Percentiles rank a stretch among this genome's conserved stretches.
Evolutionary conservation across 2,888 invertebrate genomes (phyloP).

Genomic region (Prosopocoilus inquinatus): DNA sequence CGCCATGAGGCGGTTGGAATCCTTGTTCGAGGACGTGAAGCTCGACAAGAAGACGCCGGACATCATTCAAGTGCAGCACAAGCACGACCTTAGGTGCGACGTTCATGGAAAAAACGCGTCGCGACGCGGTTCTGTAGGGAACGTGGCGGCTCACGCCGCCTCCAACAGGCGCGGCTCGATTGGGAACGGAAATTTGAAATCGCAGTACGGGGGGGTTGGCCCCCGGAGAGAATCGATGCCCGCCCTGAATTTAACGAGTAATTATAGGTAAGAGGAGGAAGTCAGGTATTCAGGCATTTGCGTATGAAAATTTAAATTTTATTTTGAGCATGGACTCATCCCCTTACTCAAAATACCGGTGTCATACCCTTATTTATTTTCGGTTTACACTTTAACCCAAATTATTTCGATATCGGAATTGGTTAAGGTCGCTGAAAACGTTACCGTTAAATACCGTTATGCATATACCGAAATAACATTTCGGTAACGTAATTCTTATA

Average conservation of each 20-base stretch:
- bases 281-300: not conserved
- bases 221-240: constrained; percentile 53
- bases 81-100: constrained; percentile 66
- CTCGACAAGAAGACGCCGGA: constrained; percentile 50
- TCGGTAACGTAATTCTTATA: too few relatives aligned
- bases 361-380: too few relatives aligned
- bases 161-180: constrained; percentile 60
- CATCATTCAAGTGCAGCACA: constrained; percentile 53
- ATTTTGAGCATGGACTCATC: too few relatives aligned
- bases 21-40: constrained; percentile 67
- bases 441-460: too few relatives aligned
- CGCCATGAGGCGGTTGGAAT: constrained; percentile 70
- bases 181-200: constrained; percentile 45
- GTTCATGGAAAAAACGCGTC: constrained; percentile 62
- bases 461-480: too few relatives aligned
- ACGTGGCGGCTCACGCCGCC: constrained; percentile 51
- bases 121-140: constrained; percentile 59
- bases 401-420: too few relatives aligned
- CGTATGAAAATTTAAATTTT: not conserved
- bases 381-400: too few relatives aligned
- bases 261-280: constrained; percentile 35
- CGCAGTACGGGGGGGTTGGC: constrained; percentile 51
- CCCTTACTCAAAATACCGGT: too few relatives aligned
- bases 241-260: constrained; percentile 40
- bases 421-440: too few relatives aligned